Conservation (phyloP, 2,888 invertebrate species). For the Synergus umbraculus region DNA sequence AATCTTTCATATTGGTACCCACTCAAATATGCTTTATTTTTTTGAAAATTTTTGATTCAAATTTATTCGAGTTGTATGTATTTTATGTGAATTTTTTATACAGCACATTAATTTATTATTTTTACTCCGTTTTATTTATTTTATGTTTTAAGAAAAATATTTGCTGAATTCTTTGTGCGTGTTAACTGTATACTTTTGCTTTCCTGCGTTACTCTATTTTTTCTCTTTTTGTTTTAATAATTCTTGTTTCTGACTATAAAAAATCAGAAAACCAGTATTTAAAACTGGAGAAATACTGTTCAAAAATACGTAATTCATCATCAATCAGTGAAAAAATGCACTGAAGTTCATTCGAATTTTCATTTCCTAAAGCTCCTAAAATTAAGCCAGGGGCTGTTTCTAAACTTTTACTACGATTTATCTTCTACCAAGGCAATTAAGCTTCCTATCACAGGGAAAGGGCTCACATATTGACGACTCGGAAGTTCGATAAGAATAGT, state of each 20-base stretch:
- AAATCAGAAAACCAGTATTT: constrained; percentile 3
- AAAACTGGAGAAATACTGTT: constrained; percentile 2
- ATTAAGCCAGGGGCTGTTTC: constrained; percentile 59
- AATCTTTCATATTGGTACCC: not conserved
- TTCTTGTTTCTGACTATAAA: not conserved
- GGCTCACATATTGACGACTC: constrained; percentile 1
- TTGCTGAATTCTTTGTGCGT: constrained; percentile 12
- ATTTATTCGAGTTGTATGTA: not conserved
- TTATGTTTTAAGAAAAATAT: not conserved
- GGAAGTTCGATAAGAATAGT: constrained; percentile 22
- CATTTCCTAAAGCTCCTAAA: constrained; percentile 60
- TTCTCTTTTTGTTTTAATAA: not conserved
- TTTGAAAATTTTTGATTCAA: not conserved
- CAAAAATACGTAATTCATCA: not conserved
- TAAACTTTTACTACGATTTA: constrained; percentile 58
- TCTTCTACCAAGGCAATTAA: constrained; percentile 69
- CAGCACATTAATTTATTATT: not conserved
- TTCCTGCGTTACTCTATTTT: not conserved
- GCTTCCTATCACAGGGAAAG: not conserved
- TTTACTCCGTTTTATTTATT: not conserved
- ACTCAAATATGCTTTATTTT: not conserved
- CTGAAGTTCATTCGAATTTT: constrained; percentile 34
- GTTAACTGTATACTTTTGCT: not conserved
- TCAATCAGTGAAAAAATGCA: constrained; percentile 22
- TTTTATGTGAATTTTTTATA: not conserved